These are phyloP conservation scores for Andricus quercusramuli DNA, from an alignment of 2,888 invertebrate species.

Conservation along the genomic window DNA sequence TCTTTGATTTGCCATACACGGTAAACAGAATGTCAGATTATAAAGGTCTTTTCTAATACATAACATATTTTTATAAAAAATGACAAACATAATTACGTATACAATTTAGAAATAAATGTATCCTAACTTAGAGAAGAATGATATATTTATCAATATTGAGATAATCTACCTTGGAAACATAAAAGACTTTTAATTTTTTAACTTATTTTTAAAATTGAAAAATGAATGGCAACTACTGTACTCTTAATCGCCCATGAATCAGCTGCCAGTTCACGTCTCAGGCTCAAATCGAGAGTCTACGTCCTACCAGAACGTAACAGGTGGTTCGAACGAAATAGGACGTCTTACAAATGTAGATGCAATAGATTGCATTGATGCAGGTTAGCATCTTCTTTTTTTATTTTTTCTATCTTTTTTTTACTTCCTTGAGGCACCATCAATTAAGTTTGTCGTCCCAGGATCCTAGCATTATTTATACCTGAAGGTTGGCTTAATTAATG, in stretches of 20 bases:
- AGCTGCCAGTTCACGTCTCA: constrained; percentile 36
- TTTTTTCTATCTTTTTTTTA: not conserved
- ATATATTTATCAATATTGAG: no score
- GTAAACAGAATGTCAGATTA: constrained; percentile 31
- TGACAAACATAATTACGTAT: not conserved
- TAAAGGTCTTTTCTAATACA: constrained; percentile 6
- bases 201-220: not conserved
- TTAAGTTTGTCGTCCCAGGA: not conserved
- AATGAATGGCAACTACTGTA: constrained; percentile 29
- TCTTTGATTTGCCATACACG: constrained; percentile 30
- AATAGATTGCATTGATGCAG: constrained; percentile 34
- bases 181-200: no score
- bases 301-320: constrained; percentile 46
- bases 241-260: constrained; percentile 30
- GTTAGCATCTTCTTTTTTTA: constrained; percentile 9
- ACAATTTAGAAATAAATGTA: not conserved
- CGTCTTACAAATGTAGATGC: constrained; percentile 50
- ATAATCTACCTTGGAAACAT: not conserved
- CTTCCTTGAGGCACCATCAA: not conserved
- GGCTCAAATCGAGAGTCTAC: constrained; percentile 20
- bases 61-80: not conserved
- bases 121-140: not conserved
- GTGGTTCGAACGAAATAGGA: constrained; percentile 50
- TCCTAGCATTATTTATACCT: not conserved
- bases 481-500: not conserved